Conservation (phyloP, 1,140 invertebrate genomes). For the Helicoverpa zea region DNA sequence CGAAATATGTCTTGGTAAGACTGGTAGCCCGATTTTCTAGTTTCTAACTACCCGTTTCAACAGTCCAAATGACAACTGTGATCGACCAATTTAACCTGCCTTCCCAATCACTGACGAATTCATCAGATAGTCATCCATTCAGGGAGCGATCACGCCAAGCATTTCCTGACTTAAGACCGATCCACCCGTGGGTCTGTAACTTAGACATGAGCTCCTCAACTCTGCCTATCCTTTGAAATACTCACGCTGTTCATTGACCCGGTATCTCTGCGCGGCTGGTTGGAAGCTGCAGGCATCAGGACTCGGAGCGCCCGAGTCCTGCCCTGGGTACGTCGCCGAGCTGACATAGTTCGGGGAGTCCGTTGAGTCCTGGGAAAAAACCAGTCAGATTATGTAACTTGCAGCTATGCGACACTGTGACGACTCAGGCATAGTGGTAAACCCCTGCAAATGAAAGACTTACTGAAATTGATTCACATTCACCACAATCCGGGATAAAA, state of each 20-base stretch:
- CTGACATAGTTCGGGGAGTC: slow-evolving; percentile 61
- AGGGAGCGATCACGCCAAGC: no score
- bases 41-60: no score
- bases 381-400: neutral
- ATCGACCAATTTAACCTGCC: no score
- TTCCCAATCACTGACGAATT: no score
- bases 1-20: no score
- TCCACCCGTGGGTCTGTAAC: neutral
- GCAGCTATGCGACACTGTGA: no score
- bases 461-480: neutral
- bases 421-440: no score
- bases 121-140: no score
- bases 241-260: slow-evolving; percentile 78
- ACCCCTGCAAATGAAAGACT: no score
- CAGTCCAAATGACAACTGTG: no score
- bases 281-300: slow-evolving; percentile 70
- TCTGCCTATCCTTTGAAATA: no score
- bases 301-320: slow-evolving; percentile 78
- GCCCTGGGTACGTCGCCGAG: slow-evolving; percentile 63
- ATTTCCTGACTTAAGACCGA: neutral
- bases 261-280: slow-evolving; percentile 72
- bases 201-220: neutral
- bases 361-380: slow-evolving; percentile 64
- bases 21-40: no score
- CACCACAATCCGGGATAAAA: neutral